Conservation (phyloP, 2,113 vertebrate species). For the Pterophyllum scalare region DNA sequence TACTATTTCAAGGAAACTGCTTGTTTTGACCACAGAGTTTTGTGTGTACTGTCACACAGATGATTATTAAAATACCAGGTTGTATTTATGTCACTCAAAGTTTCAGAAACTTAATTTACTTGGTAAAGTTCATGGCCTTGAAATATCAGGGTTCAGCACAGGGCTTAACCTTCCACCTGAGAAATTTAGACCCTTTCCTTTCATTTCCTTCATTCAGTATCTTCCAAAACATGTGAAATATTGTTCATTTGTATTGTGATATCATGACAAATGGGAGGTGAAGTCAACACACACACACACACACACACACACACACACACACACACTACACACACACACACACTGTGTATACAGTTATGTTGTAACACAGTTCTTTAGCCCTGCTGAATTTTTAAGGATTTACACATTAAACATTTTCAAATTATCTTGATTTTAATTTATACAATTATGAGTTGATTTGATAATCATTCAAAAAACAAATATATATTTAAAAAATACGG, state of each 20-base stretch:
- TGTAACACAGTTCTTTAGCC: too few species aligned
- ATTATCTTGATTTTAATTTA: too few species aligned
- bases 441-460: too few species aligned
- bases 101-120: background rate
- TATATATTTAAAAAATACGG: background rate
- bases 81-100: background rate
- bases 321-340: background rate
- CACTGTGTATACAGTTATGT: too few species aligned
- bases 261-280: too few species aligned
- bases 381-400: too few species aligned
- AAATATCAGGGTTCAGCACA: accelerated
- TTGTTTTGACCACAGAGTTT: background rate
- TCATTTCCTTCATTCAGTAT: background rate
- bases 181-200: background rate
- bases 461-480: background rate
- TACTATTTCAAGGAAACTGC: background rate
- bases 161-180: too few species aligned
- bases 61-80: background rate
- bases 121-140: background rate
- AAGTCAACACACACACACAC: too few species aligned
- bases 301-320: background rate
- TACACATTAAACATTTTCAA: too few species aligned
- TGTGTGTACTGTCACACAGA: background rate
- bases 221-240: background rate
- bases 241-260: background rate